Evolutionary conservation across 2,797 vertebrate genomes (phyloP), one percentile per base, ranked within the genome.

Genomic region (Poecilia velifera): DNA sequence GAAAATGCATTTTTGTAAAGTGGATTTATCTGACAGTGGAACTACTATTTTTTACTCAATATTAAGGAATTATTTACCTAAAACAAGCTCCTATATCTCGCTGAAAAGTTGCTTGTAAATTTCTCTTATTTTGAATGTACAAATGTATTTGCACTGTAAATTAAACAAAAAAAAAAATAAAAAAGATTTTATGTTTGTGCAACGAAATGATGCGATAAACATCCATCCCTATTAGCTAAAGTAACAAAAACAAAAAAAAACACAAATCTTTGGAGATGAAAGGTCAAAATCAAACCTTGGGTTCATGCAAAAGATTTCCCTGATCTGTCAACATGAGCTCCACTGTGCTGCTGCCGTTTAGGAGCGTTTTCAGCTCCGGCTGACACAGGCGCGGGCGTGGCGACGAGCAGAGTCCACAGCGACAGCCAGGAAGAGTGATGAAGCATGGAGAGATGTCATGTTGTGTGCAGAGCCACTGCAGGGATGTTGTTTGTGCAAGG

Each of bases 371-470:
- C 71, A 59, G 77, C 74, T 80, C 62, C 4, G 77, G 46, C 79
- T 64, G 84, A 73, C 79, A 66, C 28, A 20, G 49, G 59, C 71
- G 74, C 8, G 66, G 82, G 82, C 59, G 85, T 79, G 87, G 82
- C 73, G 59, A 72, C 5, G 53, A 73, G 82, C 6, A 70, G 68
- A 72, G 47, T 3, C 45, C 84, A n/a, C 45, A 18, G 74, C 43
- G 78, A 51, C 47, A 72, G 77, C 41, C 64, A 39, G 64, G 64
- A 85, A 76, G 76, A 51, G 36, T 25, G 76, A 71, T 36, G 72
- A 22, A 84, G 73, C 77, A 57, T 57, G 78, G 43, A 75, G 72
- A 82, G 74, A 12, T 79, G 82, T 85, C 85, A 76, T 59, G 55
- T 72, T 53, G 43, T 46, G 16, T 46, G 45, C 72, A 81, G 47